Percentiles rank a stretch among this genome's conserved stretches.
Evolutionary conservation across 2,888 invertebrate genomes (phyloP).

Genomic region (Macrophya alboannulata): DNA sequence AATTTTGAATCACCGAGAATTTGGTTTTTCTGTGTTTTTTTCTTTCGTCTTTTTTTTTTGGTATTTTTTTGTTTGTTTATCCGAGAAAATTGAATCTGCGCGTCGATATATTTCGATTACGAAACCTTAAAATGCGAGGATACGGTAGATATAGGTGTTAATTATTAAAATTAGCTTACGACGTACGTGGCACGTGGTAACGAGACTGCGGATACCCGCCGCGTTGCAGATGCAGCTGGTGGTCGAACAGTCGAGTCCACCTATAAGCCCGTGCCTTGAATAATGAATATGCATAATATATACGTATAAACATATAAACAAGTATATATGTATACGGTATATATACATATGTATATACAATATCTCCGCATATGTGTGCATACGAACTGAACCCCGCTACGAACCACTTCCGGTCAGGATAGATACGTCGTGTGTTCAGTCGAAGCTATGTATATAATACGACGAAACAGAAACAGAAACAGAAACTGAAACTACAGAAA

Average conservation of each 20-base stretch:
- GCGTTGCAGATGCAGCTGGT: constrained; percentile 36
- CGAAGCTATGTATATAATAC: too few relatives aligned
- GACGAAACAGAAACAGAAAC: too few relatives aligned
- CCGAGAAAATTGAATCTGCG: neutral
- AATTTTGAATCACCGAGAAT: too few relatives aligned
- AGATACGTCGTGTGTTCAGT: neutral
- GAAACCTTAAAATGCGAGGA: neutral
- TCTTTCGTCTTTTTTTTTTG: too few relatives aligned
- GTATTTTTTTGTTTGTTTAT: too few relatives aligned
- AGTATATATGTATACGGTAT: too few relatives aligned
- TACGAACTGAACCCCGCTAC: neutral
- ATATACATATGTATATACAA: too few relatives aligned
- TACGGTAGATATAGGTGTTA: neutral
- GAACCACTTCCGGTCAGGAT: constrained; percentile 46
- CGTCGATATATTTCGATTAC: neutral
- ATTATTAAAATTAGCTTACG: constrained; percentile 15
- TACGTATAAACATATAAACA: neutral
- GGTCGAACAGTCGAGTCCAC: constrained; percentile 37
- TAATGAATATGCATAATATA: constrained; percentile 44
- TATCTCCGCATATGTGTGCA: too few relatives aligned
- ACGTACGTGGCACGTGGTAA: constrained; percentile 22
- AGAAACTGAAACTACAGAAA: too few relatives aligned
- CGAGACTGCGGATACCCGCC: neutral
- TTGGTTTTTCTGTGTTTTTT: too few relatives aligned
- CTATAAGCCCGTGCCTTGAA: constrained; percentile 24